phyloP scores from a whole-genome alignment of 2,113 vertebrate genomes.

The Stegostoma tigrinum region DNA sequence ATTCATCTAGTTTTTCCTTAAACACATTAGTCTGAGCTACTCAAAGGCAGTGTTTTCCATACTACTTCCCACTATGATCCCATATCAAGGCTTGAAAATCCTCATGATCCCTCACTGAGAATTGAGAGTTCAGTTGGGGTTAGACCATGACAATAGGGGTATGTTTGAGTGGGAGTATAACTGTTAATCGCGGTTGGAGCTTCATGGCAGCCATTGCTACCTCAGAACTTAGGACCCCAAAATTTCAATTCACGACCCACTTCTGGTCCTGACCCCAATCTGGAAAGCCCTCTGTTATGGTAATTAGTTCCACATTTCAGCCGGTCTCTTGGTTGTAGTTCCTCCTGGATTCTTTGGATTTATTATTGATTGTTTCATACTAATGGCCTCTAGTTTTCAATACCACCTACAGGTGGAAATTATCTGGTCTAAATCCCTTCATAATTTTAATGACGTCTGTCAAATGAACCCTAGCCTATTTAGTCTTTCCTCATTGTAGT shows the following conservation, averaged over 20 bases:
- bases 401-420: not conserved
- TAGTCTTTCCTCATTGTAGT: not conserved
- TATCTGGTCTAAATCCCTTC: not conserved
- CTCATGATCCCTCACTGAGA: too few relatives aligned
- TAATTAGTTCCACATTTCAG: not conserved
- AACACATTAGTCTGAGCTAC: not conserved
- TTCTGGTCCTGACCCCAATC: too few relatives aligned
- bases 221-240: too few relatives aligned
- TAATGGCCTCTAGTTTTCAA: not conserved
- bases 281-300: not conserved
- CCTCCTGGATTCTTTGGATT: not conserved
- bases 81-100: too few relatives aligned
- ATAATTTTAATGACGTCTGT: not conserved
- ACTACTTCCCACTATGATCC: too few relatives aligned
- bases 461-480: not conserved
- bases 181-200: too few relatives aligned
- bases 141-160: too few relatives aligned
- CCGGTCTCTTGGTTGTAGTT: not conserved
- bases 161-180: too few relatives aligned
- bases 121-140: too few relatives aligned
- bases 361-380: not conserved
- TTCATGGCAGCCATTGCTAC: too few relatives aligned
- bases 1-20: not conserved
- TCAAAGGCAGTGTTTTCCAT: too few relatives aligned
- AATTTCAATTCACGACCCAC: too few relatives aligned